A percentile compares a stretch with the other conserved stretches of the same genome.
Conservation (phyloP, 2,113 vertebrate genomes). For the Elephantulus edwardii region DNA sequence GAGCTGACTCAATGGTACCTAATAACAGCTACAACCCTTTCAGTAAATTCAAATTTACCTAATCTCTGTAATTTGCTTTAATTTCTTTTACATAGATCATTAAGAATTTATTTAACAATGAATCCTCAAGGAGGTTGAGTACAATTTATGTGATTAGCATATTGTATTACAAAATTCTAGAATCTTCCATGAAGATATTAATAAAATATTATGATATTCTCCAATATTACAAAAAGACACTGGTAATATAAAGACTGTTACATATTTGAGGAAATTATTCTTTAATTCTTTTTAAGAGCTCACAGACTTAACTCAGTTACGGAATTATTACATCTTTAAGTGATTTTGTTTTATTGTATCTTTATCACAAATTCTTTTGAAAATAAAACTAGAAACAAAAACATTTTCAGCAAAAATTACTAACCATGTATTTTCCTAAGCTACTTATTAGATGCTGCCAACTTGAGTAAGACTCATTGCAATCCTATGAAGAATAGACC, state of each 20-base stretch:
- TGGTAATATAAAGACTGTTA: neutral
- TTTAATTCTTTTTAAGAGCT: too few relatives aligned
- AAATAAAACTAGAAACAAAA: neutral
- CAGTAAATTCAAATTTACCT: neutral
- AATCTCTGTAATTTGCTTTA: neutral
- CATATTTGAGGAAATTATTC: neutral
- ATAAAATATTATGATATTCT: neutral
- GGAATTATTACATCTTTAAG: too few relatives aligned
- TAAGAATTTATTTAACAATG: neutral
- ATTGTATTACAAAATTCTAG: neutral
- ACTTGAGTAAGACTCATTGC: too few relatives aligned
- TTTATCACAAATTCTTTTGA: neutral
- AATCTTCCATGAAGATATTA: neutral
- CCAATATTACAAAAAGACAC: neutral
- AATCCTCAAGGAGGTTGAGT: neutral
- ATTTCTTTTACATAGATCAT: neutral
- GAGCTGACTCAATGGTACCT: too few relatives aligned
- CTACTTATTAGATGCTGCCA: too few relatives aligned
- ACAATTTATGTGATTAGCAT: neutral
- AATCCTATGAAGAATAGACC: too few relatives aligned
- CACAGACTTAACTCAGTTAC: too few relatives aligned
- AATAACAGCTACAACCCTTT: too few relatives aligned
- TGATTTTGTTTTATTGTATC: neutral
- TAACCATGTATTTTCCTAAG: neutral
- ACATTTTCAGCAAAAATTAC: neutral